phyloP scores from a whole-genome alignment of 2,113 vertebrate species.

The Narcine bancroftii region DNA sequence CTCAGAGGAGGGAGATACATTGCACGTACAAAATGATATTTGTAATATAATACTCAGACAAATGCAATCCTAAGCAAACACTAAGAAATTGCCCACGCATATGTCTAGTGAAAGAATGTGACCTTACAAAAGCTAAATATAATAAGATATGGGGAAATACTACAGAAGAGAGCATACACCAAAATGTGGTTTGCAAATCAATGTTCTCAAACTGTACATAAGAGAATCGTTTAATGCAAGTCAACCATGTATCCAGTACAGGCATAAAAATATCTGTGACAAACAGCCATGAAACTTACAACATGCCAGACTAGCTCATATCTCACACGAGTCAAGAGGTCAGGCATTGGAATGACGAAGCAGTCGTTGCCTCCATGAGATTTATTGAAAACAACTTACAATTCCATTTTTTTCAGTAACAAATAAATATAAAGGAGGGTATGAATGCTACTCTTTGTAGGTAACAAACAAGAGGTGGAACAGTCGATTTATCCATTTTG shows the following conservation, averaged over 20 bases:
- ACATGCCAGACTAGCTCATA: constrained; percentile 5
- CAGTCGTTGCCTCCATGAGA: neutral
- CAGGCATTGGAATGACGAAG: neutral
- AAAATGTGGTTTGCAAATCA: constrained; percentile 30
- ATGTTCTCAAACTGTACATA: neutral
- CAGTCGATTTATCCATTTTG: neutral
- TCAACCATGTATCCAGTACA: neutral
- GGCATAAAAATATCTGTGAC: neutral
- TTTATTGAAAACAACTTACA: constrained; percentile 14
- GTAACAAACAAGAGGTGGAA: neutral
- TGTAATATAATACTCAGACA: constrained; percentile 23
- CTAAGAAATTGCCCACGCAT: constrained; percentile 26
- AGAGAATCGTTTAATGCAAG: constrained; percentile 17
- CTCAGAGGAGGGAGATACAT: neutral
- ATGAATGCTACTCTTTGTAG: neutral
- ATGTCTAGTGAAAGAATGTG: constrained; percentile 34
- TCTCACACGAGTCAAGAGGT: constrained; percentile 1
- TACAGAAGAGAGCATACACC: neutral
- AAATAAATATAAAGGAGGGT: neutral
- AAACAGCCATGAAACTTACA: neutral
- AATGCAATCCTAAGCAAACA: constrained; percentile 32
- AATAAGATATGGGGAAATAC: neutral
- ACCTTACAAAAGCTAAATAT: constrained; percentile 35
- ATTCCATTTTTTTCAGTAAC: neutral
- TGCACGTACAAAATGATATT: constrained; percentile 13